Evolutionary conservation across 2,888 invertebrate species (phyloP), one percentile per base, ranked within the genome.

Genomic region (Hanleya hanleyi): DNA sequence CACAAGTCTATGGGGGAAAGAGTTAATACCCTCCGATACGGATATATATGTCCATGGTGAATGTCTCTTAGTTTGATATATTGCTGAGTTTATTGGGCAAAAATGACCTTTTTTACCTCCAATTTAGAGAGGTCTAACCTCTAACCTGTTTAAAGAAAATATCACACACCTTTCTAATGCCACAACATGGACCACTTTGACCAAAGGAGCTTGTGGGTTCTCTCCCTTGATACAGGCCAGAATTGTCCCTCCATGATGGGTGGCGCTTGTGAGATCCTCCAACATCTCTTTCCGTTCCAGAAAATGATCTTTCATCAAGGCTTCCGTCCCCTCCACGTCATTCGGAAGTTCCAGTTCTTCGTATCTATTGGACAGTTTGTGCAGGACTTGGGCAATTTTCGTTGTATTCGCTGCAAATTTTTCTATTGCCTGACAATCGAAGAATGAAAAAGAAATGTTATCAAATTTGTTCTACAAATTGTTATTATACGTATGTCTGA

Each of bases 321-420:
- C 94, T 91, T 96, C 95, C 78, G 97, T 98, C 83, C 96, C 95
- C 87, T 95, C 94, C 37, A 96, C 97, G 89, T 97, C 97, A 91
- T 97, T 97, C 22, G 98, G 98, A 92, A 98, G 95, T 91, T 97
- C 97, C 15, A 92, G 95, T 92, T 97, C 97, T 81, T 96, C 95
- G 83, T 98, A 94, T 82, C 94, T 94, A 88, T 95, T 94, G 84
- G 97, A 97, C 88, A 97, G 96, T 78, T 94, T 94, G 87, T 96
- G 96, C 86, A 98, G 92, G 82, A 95, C 94, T 78, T 94, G 93
- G 29, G 97, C 97, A 72, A 98, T 96, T 88, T 96, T 95, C 88
- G 96, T 95, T 81, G 97, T 97, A 89, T 97, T 93, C 66, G 94
- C 94, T 57, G 97, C 97, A 92, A 98, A 98, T 90, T 97, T 96